Base-by-base conservation (phyloP, 2,113 vertebrate species). In the Ammospiza nelsoni region DNA sequence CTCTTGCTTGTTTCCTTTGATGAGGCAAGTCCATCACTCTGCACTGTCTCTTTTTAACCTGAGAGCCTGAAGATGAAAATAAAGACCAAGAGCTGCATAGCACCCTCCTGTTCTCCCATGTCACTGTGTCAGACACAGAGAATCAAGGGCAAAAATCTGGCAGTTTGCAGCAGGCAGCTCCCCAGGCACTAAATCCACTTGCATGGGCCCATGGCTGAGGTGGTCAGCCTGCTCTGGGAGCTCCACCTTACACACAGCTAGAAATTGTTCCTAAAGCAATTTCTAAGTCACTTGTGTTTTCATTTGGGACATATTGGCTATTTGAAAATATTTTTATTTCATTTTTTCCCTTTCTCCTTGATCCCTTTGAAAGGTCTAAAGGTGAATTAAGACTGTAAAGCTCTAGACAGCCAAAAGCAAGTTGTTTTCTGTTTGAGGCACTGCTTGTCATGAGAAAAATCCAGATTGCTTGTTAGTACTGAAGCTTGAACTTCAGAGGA, bases 401-500 rank as follows among this genome's bases (percentile, higher is more conserved):
- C 37, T 48, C 25, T 22, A 76, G 41, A n/a, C 69, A 59, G 25
- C 37, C n/a, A 57, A 35, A 74, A 72, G 24, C 25, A 17, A 9
- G 25, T 25, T 35, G 31, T 27, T 52, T 75, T 58, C 51, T 87
- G 12, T 79, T 76, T 37, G 57, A 68, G 66, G 46, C 0, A 0
- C 54, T 61, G 62, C 74, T 41, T 79, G 44, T 8, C 7, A 37
- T 66, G 48, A 85, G 67, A 59, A 59, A 87, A 89, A 85, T 82
- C 31, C 81, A 72, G 49, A 68, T 37, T 52, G 48, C 41, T 80
- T 59, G 18, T 49, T 91, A 63, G 24, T 82, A 69, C 41, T 39
- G 58, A 78, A 59, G 68, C 44, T 68, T 75, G 65, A 89, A 61
- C 79, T 96, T 93, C 39, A 81, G 90, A 92, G 83, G 80, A 92